Percentiles rank a stretch among this genome's conserved stretches.
These are phyloP conservation scores for Buathra laborator DNA, from an alignment of 2,888 invertebrate genomes.

Conservation along the genomic window DNA sequence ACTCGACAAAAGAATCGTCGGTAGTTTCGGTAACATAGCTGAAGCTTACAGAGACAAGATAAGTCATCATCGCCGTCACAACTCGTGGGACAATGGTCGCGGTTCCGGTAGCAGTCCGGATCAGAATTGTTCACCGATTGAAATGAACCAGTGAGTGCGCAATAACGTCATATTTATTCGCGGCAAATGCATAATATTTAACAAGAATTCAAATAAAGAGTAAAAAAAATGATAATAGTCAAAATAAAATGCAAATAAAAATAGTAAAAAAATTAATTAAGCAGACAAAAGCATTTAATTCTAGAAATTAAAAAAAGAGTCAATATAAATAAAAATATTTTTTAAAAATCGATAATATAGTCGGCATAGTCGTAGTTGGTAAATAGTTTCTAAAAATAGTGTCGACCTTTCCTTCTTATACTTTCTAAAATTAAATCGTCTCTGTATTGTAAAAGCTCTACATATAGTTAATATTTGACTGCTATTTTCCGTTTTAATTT, in stretches of 20 bases:
- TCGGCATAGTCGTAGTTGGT: not conserved
- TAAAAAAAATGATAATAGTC: no score
- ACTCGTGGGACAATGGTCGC: constrained; percentile 83
- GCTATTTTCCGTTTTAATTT: not conserved
- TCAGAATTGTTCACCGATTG: constrained; percentile 75
- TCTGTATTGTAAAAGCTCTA: not conserved
- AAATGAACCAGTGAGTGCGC: constrained; percentile 71
- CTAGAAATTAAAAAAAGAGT: no score
- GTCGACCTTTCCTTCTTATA: no score
- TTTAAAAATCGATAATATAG: not conserved
- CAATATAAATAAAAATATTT: no score
- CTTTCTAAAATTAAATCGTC: not conserved
- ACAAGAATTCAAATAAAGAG: not conserved
- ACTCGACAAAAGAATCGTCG: constrained; percentile 89
- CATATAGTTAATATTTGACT: not conserved
- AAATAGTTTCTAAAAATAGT: constrained; percentile 6
- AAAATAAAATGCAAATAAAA: no score
- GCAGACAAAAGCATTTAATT: no score
- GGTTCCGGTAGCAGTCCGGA: constrained; percentile 76
- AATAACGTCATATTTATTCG: not conserved
- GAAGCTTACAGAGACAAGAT: constrained; percentile 81
- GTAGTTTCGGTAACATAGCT: constrained; percentile 85
- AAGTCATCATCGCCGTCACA: constrained; percentile 81
- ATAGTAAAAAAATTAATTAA: no score
- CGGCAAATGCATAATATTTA: not conserved